Conservation (phyloP, 2,113 vertebrate species). For the Corythornis cristatus region DNA sequence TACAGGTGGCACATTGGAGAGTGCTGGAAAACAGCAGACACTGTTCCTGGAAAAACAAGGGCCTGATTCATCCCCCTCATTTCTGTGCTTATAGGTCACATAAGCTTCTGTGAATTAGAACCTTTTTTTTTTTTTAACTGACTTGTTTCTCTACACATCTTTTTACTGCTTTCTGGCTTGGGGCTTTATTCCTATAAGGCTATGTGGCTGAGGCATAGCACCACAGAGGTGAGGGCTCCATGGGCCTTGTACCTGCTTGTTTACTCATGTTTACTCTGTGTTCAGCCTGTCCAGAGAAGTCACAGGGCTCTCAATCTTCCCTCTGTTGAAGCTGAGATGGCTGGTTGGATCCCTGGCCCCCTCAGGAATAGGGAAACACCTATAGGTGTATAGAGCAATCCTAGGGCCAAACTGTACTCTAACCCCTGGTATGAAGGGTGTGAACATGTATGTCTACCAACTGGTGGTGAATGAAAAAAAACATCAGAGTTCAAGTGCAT, state of each 20-base stretch:
- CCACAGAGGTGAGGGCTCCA: background rate
- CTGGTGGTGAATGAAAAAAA: background rate
- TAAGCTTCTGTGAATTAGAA: background rate
- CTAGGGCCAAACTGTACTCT: background rate
- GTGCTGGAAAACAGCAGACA: background rate
- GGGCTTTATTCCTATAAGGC: background rate
- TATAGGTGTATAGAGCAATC: background rate
- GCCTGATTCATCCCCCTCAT: background rate
- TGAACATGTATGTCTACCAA: background rate
- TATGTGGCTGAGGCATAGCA: background rate
- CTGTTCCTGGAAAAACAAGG: background rate
- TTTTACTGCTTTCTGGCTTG: background rate
- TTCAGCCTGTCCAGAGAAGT: background rate
- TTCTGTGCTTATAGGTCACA: background rate
- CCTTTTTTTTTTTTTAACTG: background rate
- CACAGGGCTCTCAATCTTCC: background rate
- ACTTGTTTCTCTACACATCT: background rate
- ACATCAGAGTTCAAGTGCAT: background rate
- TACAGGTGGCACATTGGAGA: background rate
- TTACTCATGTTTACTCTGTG: background rate
- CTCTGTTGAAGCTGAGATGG: background rate
- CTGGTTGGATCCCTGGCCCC: background rate
- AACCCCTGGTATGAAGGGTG: background rate
- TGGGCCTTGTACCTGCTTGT: accelerated
- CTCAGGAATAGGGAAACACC: background rate